Percentiles rank a stretch among this genome's conserved stretches.
phyloP scores from a whole-genome alignment of 2,888 invertebrate species.

The Axea sp. region DNA sequence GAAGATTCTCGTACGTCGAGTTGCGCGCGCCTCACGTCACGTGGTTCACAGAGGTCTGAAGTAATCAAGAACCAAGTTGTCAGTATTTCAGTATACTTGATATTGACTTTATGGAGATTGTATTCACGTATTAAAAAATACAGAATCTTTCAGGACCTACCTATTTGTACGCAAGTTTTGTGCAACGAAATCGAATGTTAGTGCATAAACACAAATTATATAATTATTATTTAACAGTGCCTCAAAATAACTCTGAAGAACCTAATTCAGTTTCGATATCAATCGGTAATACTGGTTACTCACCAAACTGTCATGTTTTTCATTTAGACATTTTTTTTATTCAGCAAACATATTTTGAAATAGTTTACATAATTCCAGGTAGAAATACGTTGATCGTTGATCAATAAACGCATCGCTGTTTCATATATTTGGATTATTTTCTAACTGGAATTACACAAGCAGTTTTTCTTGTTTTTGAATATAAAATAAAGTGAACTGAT shows the following conservation, averaged over 20 bases:
- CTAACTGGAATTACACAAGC: no score
- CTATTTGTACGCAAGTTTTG: not conserved
- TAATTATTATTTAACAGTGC: not conserved
- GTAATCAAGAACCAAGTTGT: conserved; percentile 17
- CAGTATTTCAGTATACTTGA: conserved; percentile 14
- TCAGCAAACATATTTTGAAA: no score
- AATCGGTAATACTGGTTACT: conserved; percentile 30
- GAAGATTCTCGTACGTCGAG: conserved; percentile 37
- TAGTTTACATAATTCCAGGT: no score
- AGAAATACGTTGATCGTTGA: no score
- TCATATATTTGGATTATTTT: no score
- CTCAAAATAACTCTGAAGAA: not conserved
- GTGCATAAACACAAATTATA: not conserved
- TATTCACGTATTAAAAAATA: not conserved
- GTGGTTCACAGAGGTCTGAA: conserved; percentile 33
- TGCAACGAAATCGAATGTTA: not conserved
- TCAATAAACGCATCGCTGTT: no score
- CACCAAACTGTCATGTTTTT: conserved; percentile 11
- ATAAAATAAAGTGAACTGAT: no score
- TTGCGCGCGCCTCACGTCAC: conserved; percentile 20
- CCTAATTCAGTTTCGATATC: conserved; percentile 1
- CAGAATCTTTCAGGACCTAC: no score
- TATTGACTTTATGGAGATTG: conserved; percentile 6
- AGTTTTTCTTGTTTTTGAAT: no score
- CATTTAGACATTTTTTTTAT: not conserved